Evolutionary conservation across 2,113 vertebrate genomes (phyloP), one percentile per base, ranked within the genome.

Genomic region (Chloropsis cyanopogon): DNA sequence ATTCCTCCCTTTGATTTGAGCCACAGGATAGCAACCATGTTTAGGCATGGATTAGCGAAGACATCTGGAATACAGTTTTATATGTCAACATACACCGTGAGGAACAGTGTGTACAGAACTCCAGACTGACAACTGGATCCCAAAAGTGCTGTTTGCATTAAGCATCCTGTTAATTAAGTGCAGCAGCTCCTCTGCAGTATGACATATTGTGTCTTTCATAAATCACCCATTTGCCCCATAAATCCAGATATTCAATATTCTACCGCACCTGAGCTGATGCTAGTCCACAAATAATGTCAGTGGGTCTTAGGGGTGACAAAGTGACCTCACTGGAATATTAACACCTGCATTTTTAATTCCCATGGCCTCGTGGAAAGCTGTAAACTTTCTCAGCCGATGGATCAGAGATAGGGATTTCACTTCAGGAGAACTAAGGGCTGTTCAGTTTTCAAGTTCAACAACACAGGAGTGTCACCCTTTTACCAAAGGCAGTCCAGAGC

Each of bases 11-110:
- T 95, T 90, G 87, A 82, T 94, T 93, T 90, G 49, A 94, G 44
- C 71, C 71, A 81, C 3, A 0, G 68, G 82, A 46, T 23, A 95
- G 76, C 49, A 80, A 75, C 26, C 47, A 10, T 63, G 25, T 75
- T 88, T 71, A 88, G 76, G 84, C 52, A 53, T 6, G 53, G 80
- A 82, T 39, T 53, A 83, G 47, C 0, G 0, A 80, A 90, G 61
- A 92, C 82, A 95, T 93, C 79, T 95, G 92, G 92, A 79, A 81
- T 56, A n/a, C 33, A 84, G 82, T 29, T 93, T 81, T 90, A 14
- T 37, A 47, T 75, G 79, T 94, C 76, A 90, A 68, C 31, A 31
- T 85, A 60, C 63, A 83, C 44, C 47, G 56, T 17, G 18, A 95
- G 49, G 88, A 88, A 93, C 72, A 73, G 42, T 22, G 37, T 46